Conservation (phyloP, 2,113 vertebrate genomes). For the Tragulus kanchil region DNA sequence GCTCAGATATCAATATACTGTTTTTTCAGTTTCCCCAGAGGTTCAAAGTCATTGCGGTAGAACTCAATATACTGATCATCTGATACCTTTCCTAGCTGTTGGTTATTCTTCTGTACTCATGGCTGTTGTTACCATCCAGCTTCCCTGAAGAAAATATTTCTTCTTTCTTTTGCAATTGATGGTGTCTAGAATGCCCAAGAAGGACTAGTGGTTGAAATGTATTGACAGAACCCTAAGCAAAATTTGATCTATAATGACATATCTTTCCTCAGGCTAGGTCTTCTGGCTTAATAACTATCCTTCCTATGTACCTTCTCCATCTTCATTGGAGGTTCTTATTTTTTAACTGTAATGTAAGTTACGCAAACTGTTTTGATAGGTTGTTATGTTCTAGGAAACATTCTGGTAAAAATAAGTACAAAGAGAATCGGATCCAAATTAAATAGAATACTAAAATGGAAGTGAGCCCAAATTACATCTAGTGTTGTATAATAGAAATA, state of each 20-base stretch:
- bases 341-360: slow-evolving; percentile 7
- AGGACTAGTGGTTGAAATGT: background rate
- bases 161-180: slow-evolving; percentile 25
- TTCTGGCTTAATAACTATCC: background rate
- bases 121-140: background rate
- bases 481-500: background rate
- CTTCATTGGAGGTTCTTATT: background rate
- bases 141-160: slow-evolving; percentile 29
- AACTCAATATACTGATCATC: background rate
- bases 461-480: background rate
- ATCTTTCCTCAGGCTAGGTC: background rate
- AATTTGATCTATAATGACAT: background rate
- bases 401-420: background rate
- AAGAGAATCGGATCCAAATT: background rate
- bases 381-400: slow-evolving; percentile 1
- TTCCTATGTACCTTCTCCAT: background rate
- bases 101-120: background rate
- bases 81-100: background rate
- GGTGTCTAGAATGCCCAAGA: background rate
- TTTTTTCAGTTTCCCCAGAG: slow-evolving; percentile 33
- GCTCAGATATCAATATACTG: background rate
- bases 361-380: background rate
- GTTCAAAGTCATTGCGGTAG: slow-evolving; percentile 24
- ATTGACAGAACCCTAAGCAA: background rate
- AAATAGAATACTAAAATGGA: slow-evolving; percentile 38